phyloP scores from a whole-genome alignment of 2,797 vertebrate genomes.

The Molossus alvarezi region DNA sequence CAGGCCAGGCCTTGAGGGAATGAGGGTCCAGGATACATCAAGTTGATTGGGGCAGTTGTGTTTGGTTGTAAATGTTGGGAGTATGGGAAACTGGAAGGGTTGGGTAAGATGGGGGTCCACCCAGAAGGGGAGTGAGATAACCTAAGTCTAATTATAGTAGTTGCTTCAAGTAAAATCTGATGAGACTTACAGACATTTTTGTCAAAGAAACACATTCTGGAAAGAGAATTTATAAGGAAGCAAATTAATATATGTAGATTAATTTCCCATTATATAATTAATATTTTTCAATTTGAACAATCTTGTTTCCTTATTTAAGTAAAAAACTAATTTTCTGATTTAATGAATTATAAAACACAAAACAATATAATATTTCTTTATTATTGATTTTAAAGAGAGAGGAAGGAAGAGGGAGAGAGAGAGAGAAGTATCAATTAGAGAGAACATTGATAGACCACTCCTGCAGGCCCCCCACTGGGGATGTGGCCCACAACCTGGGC shows the following conservation, averaged over 20 bases:
- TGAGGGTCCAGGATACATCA: background rate
- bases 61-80: too few relatives aligned
- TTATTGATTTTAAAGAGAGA: too few relatives aligned
- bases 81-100: background rate
- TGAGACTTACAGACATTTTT: background rate
- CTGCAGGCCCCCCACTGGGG: too few relatives aligned
- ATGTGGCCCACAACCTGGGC: too few relatives aligned
- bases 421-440: background rate
- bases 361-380: too few relatives aligned
- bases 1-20: background rate
- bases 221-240: slow-evolving; percentile 42
- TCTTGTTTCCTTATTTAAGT: slow-evolving; percentile 54
- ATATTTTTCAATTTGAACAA: slow-evolving; percentile 28
- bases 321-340: background rate
- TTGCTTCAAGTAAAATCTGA: slow-evolving; percentile 27
- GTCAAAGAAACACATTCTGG: slow-evolving; percentile 4
- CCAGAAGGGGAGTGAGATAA: background rate
- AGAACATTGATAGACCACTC: too few relatives aligned
- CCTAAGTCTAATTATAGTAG: background rate
- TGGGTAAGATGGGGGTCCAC: background rate
- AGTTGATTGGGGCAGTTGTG: too few relatives aligned
- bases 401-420: background rate
- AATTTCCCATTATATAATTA: background rate
- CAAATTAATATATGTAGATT: slow-evolving; percentile 42
- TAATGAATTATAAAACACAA: slow-evolving; percentile 55